Base-by-base conservation (phyloP, 1,140 invertebrate species). In the Trinorchestia longiramus region DNA sequence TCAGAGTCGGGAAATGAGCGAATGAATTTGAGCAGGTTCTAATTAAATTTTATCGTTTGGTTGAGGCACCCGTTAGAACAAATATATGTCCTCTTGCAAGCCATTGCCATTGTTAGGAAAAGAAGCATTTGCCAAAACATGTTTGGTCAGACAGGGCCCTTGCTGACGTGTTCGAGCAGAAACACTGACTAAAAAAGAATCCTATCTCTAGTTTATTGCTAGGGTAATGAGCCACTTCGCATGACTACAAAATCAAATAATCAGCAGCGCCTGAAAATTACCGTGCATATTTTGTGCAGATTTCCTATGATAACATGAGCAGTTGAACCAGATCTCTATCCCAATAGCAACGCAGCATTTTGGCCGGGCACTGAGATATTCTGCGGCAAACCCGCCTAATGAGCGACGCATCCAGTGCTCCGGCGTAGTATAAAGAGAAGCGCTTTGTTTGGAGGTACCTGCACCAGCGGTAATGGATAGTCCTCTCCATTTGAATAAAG, bases 221-320 rank as follows among this genome's bases (percentile, higher is more conserved):
- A 15, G 47, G 36, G 92, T 94, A 94, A 94, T 94, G 92, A 94
- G 92, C 92, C 92, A 94, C 92, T 94, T 94, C 92, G 92, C 92
- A 94, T 94, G 92, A 94, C 92, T 94, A 94, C 92, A 94, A 94
- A 94, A 94, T 94, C 92, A 94, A 94, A 94, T 94, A 94, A 94
- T 94, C 92, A 94, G 92, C 92, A 94, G 92, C 92, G 92, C 92
- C 92, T 94, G 92, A 47, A 94, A 94, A 94, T 94, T 94, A 94
- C 92, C 92, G 92, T 94, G 44, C 92, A 94, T 94, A 45, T 94
- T 94, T 94, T 45, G 41, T 94, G 92, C 36, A 94, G 92, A 94
- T 94, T 94, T 94, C 19, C 92, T 94, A 94, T 40, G 92, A 94
- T 94, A 94, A 47, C 92, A 94, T 94, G 92, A n/a, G 92, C 92